Base-by-base conservation (phyloP, 2,888 invertebrate species). In the Idaea straminata region DNA sequence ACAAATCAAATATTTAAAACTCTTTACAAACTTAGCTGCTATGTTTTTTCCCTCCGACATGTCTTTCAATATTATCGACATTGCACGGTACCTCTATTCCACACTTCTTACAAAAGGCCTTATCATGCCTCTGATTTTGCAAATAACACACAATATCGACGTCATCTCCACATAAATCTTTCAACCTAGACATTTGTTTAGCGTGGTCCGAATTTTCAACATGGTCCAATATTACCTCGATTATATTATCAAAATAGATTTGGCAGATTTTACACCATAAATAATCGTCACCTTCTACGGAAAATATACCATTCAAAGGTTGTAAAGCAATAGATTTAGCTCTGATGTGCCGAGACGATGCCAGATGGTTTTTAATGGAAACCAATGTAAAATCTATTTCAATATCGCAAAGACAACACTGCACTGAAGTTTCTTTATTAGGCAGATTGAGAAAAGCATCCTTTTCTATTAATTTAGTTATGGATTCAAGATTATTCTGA, bases 221-320 rank as follows among this genome's bases (percentile, higher is more conserved):
- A 77, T 87, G 87, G 47, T 84, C 78, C 66, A 84, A 76, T 68
- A 86, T 78, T 4, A 76, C 61, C 68, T 82, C 82, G 3, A 86
- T 75, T 25, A 81, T 83, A 65, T 87, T 87, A 65, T 83, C 79
- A 64, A 87, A 80, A 65, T 80, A 85, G 10, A 73, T 69, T 69
- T 82, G 75, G 62, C 87, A 87, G 13, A 87, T 74, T 76, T 87
- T 87, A 63, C 87, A 87, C 83, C 83, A 87, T 5, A 86, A 65
- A 35, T 82, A 79, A n/a, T 78, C 72, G 61, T 78, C 71, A 57
- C 65, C 77, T 64, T 83, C 80, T 0, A 86, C 81, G 15, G 84
- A 82, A 68, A 86, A 84, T 73, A 87, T 84, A 0, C 82, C 86
- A 67, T 87, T 86, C 35, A 78, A 70, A 7, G 85, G 84, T 67